Base-by-base conservation (phyloP, 2,797 vertebrate species). In the Spinus olivaceus region DNA sequence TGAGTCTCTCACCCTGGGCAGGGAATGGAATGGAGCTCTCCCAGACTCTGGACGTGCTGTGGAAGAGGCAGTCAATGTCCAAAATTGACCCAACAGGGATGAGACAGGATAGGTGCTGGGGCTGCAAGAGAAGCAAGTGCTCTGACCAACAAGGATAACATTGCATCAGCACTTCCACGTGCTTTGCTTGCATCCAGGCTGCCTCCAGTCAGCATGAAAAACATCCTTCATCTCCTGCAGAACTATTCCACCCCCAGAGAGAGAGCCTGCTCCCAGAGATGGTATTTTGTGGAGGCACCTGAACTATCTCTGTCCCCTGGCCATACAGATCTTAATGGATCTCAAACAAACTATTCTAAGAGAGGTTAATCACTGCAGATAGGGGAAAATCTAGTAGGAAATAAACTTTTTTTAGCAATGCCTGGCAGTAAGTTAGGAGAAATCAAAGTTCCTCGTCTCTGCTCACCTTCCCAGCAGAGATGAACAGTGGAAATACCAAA, bases 401-500 rank as follows among this genome's bases (percentile, higher is more conserved):
- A 80, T 28, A 57, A 90, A 69, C 16, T 19, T 65, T 54, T 67
- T 85, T 71, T 39, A 83, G 50, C 44, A 51, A 81, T 81, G 57
- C 42, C 53, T 91, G 59, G 39, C 61, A 91, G 71, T 21, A 50
- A 61, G 66, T 67, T 39, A 57, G 65, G 30, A 14, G 39, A 87
- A 91, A 76, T 69, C 76, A 88, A 69, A 83, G 61, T 69, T 92
- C 65, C 7, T 64, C 4, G 0, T 80, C 64, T 74, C 28, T 89
- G 76, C 44, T 76, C 42, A 21, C 33, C 15, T 24, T 90, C 19
- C 17, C 33, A 72, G 79, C 22, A 78, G 69, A 93, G 11, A 25
- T 64, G 39, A 87, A 67, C 37, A 30, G 39, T 76, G 25, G 30
- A 88, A 91, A 89, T 56, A 69, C n/a, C 54, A 87, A 96, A 88